Evolutionary conservation across 2,113 vertebrate genomes (phyloP), one percentile per base, ranked within the genome.

Genomic region (Clupea harengus): DNA sequence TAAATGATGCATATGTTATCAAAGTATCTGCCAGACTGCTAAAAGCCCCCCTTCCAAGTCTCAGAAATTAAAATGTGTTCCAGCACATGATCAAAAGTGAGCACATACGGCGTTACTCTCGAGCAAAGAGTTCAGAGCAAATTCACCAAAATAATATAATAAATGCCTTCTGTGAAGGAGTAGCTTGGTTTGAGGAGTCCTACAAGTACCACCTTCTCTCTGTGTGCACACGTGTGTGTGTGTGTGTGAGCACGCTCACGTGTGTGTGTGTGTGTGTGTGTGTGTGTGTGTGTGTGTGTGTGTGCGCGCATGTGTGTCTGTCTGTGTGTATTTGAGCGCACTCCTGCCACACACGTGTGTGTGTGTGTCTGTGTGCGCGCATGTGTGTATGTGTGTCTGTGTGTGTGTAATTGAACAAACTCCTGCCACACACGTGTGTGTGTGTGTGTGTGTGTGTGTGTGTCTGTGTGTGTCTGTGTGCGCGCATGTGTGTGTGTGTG

Each of bases 1-100:
- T 78, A 32, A 78, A 78, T 78, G 25, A 78, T 78, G 72, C 72
- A 78, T 67, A 28, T 32, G 72, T 39, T 78, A 78, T 78, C 32
- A 78, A 78, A 28, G 64, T 1, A n/a, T 25, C 64, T 67, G 64
- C 64, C 28, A 17, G 25, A 78, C 72, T 78, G 28, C 72, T 78
- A 78, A 78, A 78, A 78, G 72, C 25, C 72, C 25, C 11, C 1
- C 4, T 18, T 60, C 54, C 18, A 32, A 3, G 39, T 2, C 64
- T 67, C 4, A 39, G 25, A 11, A 78, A 78, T 78, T 39, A 15
- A 78, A 78, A 78, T 39, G 72, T 39, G 72, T 78, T 15, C 72
- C 28, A 78, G 28, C 9, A 78, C 39, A 32, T 44, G 72, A 78
- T 78, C 28, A 39, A 17, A 39, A 3, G 54, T 60, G 54, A 0